Evolutionary conservation across 2,797 vertebrate species (phyloP), one percentile per base, ranked within the genome.

Genomic region (Tolypeutes matacus): DNA sequence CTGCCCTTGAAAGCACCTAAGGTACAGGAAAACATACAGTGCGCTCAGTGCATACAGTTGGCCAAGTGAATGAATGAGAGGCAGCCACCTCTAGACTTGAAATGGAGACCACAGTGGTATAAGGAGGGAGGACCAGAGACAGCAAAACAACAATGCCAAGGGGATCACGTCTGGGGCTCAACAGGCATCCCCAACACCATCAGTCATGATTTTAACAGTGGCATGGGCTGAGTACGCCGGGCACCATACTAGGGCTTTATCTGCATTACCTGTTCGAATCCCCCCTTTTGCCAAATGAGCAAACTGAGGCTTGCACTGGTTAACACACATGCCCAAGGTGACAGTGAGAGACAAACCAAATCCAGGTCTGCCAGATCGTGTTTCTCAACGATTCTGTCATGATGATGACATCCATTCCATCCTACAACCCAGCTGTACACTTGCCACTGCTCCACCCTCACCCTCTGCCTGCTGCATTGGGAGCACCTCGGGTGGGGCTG

Each of bases 21-120:
- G 9, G 53, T 31, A 3, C 31, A 29, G 83, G 83, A 8, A 25
- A 14, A 8, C 0, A 2, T 12, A 3, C 12, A 9, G 0, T 31
- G 80, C 5, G 14, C 58, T 34, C 9, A 1, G 39, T 18, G 53
- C 17, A 15, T 20, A 42, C 8, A 23, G 53, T 25, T 23, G 23
- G 67, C 46, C n/a, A 49, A 31, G n/a, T 1, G 49, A 67, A 42
- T 31, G 49, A 12, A 8, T 2, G 15, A 80, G 46, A 64, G 21
- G 9, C 67, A 46, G 67, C 58, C 29, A 7, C 51, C 60, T 62
- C 39, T 2, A 4, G 4, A 42, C 73, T 42, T 31, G 36, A 70
- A 80, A 34, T 14, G 23, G 11, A 27, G 34, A 46, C 27, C 56
- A 11, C 13, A 64, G 49, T 56, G 21, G 15, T 21, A 11, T 20